phyloP scores from a whole-genome alignment of 2,797 vertebrate genomes.

The Spea hammondii region DNA sequence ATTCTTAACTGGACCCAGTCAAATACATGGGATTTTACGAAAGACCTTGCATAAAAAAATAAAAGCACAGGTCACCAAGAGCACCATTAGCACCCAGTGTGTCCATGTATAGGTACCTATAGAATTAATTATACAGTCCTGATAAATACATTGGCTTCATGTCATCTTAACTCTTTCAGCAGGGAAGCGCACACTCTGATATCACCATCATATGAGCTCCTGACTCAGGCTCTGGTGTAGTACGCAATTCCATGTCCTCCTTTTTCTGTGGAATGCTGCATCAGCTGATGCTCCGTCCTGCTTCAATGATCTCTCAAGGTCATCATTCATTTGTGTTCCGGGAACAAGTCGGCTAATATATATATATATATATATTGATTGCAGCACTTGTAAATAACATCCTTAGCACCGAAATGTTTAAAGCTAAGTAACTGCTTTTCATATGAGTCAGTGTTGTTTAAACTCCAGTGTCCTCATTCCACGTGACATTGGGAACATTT shows the following conservation, averaged over 20 bases:
- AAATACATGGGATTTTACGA: too few relatives aligned
- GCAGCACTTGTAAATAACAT: not conserved
- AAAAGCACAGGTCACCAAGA: too few relatives aligned
- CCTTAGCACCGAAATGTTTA: not conserved
- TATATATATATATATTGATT: not conserved
- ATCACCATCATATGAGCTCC: too few relatives aligned
- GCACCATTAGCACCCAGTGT: too few relatives aligned
- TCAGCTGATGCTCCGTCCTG: not conserved
- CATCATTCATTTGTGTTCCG: slow-evolving; percentile 1
- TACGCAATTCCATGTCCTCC: not conserved
- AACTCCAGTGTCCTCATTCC: not conserved
- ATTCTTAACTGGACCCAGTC: too few relatives aligned
- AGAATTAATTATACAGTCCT: too few relatives aligned
- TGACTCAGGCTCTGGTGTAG: too few relatives aligned
- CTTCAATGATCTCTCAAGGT: slow-evolving; percentile 10
- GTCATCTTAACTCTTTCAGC: too few relatives aligned
- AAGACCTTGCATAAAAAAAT: too few relatives aligned
- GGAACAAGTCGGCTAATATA: not conserved
- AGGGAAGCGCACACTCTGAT: too few relatives aligned
- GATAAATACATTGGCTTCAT: too few relatives aligned
- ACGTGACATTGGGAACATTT: not conserved
- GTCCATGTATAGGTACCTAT: too few relatives aligned
- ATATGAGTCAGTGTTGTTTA: not conserved
- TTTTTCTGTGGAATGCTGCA: not conserved
- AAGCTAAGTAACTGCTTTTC: not conserved